Evolutionary conservation across 2,888 invertebrate species (phyloP), one percentile per base, ranked within the genome.

Genomic region (Drosophila nr. perissopoda): DNA sequence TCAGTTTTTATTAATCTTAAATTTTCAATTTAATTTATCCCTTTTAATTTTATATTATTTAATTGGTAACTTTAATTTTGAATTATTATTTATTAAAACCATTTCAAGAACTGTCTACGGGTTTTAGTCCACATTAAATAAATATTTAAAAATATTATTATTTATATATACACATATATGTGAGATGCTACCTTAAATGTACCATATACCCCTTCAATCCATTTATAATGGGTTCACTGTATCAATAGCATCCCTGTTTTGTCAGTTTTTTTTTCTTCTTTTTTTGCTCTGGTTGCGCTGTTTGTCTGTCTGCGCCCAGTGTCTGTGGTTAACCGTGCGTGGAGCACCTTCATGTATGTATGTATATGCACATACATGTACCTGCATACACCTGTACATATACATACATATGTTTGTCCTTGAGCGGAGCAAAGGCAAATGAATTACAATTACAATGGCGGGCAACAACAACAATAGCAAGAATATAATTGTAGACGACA

Each of bases 381-480:
- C 10, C 10, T n/a, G 11, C 4, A 45, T 16, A 27, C 10, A 5
- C 5, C 2, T 3, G 29, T 11, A 51, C 11, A 29, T 51, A 49
- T n/a, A 34, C 34, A 57, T 42, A 29, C 27, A 56, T 21, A 49
- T 73, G 87, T 10, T 53, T 76, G 85, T 80, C 85, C 85, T 90
- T 85, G 90, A 82, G 68, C 59, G 69, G 45, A 63, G 83, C 76
- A 59, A 33, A 59, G 75, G 77, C 73, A 84, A 87, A 81, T 90
- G 89, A 89, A 87, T 78, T 87, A 89, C 90, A 89, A 78, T 87
- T 81, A 73, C 89, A 78, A 58, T 69, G 36, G 52, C 68, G 60
- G 31, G 29, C 36, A 56, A 69, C 56, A 58, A 42, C 52, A 56
- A 54, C 59, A 31, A 45, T 11, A 38, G 34, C 40, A 62, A 29